Evolutionary conservation across 1,140 invertebrate species (phyloP), one percentile per base, ranked within the genome.

Genomic region (Phocides pigmalion): DNA sequence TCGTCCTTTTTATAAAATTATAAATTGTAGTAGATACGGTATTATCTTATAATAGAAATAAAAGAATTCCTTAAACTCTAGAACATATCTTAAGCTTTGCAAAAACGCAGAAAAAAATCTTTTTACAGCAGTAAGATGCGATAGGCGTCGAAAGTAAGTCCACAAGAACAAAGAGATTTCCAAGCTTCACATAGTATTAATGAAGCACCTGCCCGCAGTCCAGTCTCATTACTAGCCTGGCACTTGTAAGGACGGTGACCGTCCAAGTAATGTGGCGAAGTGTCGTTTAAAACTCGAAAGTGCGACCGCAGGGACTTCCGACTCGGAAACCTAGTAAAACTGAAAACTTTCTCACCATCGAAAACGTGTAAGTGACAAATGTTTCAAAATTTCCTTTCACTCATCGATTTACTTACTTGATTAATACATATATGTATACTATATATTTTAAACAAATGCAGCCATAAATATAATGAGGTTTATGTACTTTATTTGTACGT

Each of bases 231-330:
- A 56, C 51, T 15, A 25, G 37, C 20, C 35, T 8, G 19, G 37
- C 51, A 25, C 20, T 54, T 41, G 51, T 56, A 56, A 56, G 51
- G 51, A 56, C 51, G 15, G 51, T 41, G 51, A 39, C 12, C 37
- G 51, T 19, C 49, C 14, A 51, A 56, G 51, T 56, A 56, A 56
- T 56, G 51, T 42, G 51, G 20, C 37, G 14, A 56, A 42, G 51
- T 56, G 51, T 56, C 51, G 51, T 56, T 56, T 42, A 11, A 54
- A 54, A 54, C 50, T 54, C 6, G 50, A 54, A 54, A 54, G 35
- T 54, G 35, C 50, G 32, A 54, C 50, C 50, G 50, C 50, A 5
- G 22, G 35, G 35, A 54, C 50, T 39, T 54, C 50, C 50, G 28
- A 19, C 50, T 20, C 32, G 15, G 50, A 53, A 37, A 54, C 19